Conservation (phyloP, 1,140 invertebrate genomes). For the Macrobrachium rosenbergii region DNA sequence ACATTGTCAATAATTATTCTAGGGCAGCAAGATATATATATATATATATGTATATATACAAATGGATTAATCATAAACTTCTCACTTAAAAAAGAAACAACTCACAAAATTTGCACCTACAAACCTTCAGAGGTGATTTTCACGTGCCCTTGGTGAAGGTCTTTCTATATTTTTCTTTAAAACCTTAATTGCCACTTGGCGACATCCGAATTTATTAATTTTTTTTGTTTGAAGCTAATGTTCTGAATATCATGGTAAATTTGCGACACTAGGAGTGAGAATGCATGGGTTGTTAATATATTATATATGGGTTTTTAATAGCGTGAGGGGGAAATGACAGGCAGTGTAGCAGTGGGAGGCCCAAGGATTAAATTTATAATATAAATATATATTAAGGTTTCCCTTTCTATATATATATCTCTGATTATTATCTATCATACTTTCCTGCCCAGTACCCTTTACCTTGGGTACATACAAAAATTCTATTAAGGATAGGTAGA, state of each 20-base stretch:
- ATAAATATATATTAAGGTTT: too few relatives aligned
- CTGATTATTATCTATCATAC: conserved; percentile 26
- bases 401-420: conserved; percentile 12
- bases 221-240: too few relatives aligned
- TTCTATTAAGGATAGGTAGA: conserved; percentile 56
- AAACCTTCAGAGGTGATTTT: conserved; percentile 26
- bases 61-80: conserved; percentile 39
- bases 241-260: not conserved
- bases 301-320: conserved; percentile 3
- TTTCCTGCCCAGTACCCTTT: conserved; percentile 11
- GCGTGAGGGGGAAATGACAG: conserved; percentile 36
- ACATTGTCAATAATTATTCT: conserved; percentile 46
- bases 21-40: conserved; percentile 40
- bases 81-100: conserved; percentile 38
- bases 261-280: conserved; percentile 39
- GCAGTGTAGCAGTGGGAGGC: conserved; percentile 29
- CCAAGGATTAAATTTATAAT: conserved; percentile 3
- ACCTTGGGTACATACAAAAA: conserved; percentile 32
- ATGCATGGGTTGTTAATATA: conserved; percentile 31
- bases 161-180: not conserved
- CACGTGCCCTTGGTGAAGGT: conserved; percentile 15
- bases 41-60: too few relatives aligned
- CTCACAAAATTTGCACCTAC: conserved; percentile 44
- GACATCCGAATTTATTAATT: too few relatives aligned
- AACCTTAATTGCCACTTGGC: too few relatives aligned